phyloP scores from a whole-genome alignment of 2,888 invertebrate genomes.

The Lithophane leautieri region DNA sequence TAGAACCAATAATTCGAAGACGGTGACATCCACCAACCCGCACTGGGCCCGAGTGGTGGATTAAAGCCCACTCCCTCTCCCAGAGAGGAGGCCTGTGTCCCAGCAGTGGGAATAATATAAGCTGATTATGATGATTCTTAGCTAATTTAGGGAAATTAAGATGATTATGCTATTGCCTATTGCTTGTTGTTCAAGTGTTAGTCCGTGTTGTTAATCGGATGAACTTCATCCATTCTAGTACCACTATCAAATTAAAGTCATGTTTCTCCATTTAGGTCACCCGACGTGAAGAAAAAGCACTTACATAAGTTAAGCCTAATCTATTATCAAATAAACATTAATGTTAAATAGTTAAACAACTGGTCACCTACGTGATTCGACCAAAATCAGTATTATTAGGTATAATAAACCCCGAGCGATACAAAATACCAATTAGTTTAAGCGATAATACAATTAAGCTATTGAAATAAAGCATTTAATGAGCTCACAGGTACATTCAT shows the following conservation, averaged over 20 bases:
- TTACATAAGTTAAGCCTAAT: constrained; percentile 12
- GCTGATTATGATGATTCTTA: not conserved
- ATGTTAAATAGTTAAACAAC: constrained; percentile 30
- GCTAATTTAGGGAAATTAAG: not conserved
- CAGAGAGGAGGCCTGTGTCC: not conserved
- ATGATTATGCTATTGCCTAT: not conserved
- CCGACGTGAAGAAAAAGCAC: not conserved
- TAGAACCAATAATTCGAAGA: not conserved
- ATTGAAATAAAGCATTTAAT: constrained; percentile 59
- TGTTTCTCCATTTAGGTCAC: constrained; percentile 6
- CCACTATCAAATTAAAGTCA: not conserved
- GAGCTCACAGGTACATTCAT: constrained; percentile 35
- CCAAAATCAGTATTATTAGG: constrained; percentile 41
- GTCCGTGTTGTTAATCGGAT: not conserved
- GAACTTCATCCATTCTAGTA: not conserved
- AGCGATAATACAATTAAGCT: constrained; percentile 56
- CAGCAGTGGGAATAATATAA: not conserved
- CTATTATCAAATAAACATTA: constrained; percentile 20
- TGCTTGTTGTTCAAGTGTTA: constrained; percentile 1
- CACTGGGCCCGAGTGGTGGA: not conserved
- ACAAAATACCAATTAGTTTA: constrained; percentile 56
- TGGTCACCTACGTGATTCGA: constrained; percentile 38
- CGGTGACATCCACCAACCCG: not conserved
- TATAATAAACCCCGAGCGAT: constrained; percentile 43
- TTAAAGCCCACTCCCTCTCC: not conserved